These are phyloP conservation scores for Eulemur rufifrons DNA, from an alignment of 2,113 vertebrate species.

Conservation along the genomic window DNA sequence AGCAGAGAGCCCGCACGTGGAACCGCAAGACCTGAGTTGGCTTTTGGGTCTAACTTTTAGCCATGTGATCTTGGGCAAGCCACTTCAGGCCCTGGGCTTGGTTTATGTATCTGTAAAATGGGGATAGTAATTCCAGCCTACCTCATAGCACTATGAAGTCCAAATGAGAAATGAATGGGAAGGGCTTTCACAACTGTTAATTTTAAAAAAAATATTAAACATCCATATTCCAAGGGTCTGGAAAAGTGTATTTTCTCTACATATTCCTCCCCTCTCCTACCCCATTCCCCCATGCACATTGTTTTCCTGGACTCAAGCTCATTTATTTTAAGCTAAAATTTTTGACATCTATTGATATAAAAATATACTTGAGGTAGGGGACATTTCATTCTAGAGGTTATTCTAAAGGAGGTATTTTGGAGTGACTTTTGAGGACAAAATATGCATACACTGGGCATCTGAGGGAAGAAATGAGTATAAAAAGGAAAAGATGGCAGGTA, in stretches of 20 bases:
- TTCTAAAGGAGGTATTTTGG: background rate
- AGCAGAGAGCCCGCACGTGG: background rate
- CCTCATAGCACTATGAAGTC: background rate
- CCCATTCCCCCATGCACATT: too few relatives aligned
- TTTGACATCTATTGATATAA: background rate
- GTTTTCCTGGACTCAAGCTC: background rate
- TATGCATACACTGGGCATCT: background rate
- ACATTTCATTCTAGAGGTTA: background rate
- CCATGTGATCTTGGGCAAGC: background rate
- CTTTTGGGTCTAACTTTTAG: background rate
- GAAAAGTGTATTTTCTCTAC: background rate
- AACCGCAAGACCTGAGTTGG: background rate
- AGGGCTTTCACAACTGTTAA: background rate
- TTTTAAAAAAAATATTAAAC: background rate
- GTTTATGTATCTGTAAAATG: background rate
- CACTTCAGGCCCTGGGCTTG: background rate
- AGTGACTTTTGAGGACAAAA: background rate
- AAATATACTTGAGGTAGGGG: background rate
- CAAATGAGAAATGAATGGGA: background rate
- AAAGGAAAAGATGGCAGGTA: background rate
- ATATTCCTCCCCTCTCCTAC: rapidly evolving
- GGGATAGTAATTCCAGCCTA: background rate
- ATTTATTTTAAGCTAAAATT: background rate
- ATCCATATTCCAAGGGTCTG: background rate
- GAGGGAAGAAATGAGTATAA: background rate